Percentiles rank a stretch among this genome's conserved stretches.
These are phyloP conservation scores for Drosophila fungiperda DNA, from an alignment of 2,888 invertebrate genomes.

Conservation along the genomic window DNA sequence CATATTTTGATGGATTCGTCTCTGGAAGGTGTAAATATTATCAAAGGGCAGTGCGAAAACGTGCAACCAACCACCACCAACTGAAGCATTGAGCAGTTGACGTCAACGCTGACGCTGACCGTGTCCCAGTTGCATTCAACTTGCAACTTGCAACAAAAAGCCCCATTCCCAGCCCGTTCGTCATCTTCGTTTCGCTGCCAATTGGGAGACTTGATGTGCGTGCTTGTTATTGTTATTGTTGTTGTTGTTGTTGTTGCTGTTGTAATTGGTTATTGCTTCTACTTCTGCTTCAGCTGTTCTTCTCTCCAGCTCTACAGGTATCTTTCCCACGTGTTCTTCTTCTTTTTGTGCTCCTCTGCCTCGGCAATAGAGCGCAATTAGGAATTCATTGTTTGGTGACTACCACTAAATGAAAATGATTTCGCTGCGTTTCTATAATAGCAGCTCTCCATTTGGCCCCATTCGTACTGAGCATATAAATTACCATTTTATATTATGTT, in stretches of 20 bases:
- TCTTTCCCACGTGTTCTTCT: slow-evolving; percentile 2
- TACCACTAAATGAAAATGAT: neutral
- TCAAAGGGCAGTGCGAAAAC: slow-evolving; percentile 71
- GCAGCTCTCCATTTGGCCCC: neutral
- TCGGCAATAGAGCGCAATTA: neutral
- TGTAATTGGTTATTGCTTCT: slow-evolving; percentile 53
- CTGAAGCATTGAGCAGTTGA: slow-evolving; percentile 6
- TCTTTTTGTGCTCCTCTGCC: neutral
- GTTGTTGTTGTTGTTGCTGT: slow-evolving; percentile 26
- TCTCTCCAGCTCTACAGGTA: neutral
- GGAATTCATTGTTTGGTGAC: slow-evolving; percentile 3
- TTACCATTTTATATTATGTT: neutral
- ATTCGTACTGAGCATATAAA: too few relatives aligned
- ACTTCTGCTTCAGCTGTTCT: neutral
- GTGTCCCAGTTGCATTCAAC: slow-evolving; percentile 13
- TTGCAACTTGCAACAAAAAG: slow-evolving; percentile 9
- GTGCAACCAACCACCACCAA: slow-evolving; percentile 48
- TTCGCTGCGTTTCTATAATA: neutral
- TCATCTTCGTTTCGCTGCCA: slow-evolving; percentile 33
- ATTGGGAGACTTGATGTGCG: slow-evolving; percentile 42
- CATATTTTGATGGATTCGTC: slow-evolving; percentile 77
- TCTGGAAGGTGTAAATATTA: slow-evolving; percentile 72
- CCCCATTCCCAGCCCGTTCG: slow-evolving; percentile 11
- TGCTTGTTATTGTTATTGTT: slow-evolving; percentile 12
- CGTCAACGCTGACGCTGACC: slow-evolving; percentile 1